These are phyloP conservation scores for Muscicapa adusta DNA, from an alignment of 2,113 vertebrate genomes.

Conservation along the genomic window DNA sequence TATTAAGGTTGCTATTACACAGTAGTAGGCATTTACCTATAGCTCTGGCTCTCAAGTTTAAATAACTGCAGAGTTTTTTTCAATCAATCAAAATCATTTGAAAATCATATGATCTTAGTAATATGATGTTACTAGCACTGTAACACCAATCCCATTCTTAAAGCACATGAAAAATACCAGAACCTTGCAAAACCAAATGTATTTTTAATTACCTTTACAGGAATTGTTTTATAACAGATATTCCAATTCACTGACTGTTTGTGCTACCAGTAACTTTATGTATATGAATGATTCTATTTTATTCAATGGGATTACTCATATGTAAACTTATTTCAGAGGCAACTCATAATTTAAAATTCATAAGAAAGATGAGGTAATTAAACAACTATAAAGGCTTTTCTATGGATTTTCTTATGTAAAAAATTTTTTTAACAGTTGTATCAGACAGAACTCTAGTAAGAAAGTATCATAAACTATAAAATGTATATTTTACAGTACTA, in stretches of 20 bases:
- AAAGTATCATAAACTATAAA: background rate
- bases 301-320: background rate
- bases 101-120: background rate
- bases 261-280: background rate
- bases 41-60: background rate
- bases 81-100: background rate
- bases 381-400: background rate
- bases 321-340: background rate
- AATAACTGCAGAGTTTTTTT: background rate
- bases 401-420: background rate
- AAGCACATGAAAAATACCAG: background rate
- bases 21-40: background rate
- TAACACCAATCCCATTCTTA: background rate
- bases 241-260: background rate
- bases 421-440: background rate
- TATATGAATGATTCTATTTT: background rate
- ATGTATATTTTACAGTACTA: background rate
- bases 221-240: background rate
- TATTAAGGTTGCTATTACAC: background rate
- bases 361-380: background rate
- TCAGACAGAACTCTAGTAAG: background rate
- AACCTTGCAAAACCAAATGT: background rate
- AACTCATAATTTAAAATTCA: background rate
- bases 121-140: background rate
- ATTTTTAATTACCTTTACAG: background rate